A percentile compares a stretch with the other conserved stretches of the same genome.
Evolutionary conservation across 2,113 vertebrate genomes (phyloP).

Genomic region (Marmota flaviventris): DNA sequence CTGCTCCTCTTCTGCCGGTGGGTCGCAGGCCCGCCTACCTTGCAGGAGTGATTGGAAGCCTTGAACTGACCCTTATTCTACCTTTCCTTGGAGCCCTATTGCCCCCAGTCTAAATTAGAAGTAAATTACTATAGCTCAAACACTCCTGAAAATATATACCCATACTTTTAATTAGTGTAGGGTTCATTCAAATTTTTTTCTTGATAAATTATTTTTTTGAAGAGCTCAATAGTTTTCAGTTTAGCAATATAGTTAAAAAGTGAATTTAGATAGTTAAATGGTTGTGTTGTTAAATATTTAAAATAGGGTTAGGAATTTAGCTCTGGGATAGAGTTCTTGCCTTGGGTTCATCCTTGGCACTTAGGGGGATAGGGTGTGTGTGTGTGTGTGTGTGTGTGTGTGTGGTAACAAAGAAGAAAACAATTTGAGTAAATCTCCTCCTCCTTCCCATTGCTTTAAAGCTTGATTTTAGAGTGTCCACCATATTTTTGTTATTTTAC

Average conservation of each 20-base stretch:
- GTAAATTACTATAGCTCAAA: background rate
- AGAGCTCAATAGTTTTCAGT: slow-evolving; percentile 23
- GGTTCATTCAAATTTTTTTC: background rate
- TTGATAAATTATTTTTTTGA: slow-evolving; percentile 21
- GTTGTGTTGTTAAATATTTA: slow-evolving; percentile 40
- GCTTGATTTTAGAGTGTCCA: background rate
- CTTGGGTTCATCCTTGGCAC: no score
- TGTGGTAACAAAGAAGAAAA: background rate
- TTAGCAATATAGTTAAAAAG: background rate
- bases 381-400: no score
- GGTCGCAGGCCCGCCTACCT: no score
- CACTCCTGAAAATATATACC: background rate
- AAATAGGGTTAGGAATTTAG: background rate
- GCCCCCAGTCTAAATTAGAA: background rate
- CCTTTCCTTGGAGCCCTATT: background rate
- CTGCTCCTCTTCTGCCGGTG: no score
- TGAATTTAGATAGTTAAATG: slow-evolving; percentile 8
- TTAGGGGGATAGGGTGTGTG: no score
- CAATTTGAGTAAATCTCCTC: background rate
- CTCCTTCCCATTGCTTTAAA: slow-evolving; percentile 5
- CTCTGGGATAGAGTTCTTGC: background rate
- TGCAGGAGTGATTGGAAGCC: background rate
- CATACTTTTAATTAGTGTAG: background rate
- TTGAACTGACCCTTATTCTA: background rate
- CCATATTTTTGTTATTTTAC: background rate